Base-by-base conservation (phyloP, 2,797 vertebrate species). In the Smutsia temminckii region DNA sequence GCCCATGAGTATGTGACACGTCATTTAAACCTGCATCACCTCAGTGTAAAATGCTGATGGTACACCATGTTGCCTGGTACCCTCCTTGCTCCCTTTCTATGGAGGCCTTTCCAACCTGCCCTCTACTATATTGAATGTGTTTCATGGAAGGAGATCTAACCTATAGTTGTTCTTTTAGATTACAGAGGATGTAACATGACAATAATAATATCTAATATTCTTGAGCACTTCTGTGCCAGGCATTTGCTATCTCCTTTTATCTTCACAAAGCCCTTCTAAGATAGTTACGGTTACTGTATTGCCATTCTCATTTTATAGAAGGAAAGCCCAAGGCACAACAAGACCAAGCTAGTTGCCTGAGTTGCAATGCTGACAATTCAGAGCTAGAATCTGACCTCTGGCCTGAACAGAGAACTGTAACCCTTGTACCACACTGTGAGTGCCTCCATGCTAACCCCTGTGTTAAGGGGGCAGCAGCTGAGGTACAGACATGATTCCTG, bases 61-160 rank as follows among this genome's bases (percentile, higher is more conserved):
- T 17, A 2, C 17, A 8, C 21, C 10, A 0, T 13, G 3, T 13
- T 12, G 37, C 40, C 4, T 12, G 2, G 2, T 23, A 8, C 21
- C 1, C 61, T 32, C 55, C 27, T 68, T 40, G 37, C n/a, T 63
- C 53, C 27, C 11, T 79, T 75, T 66, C 32, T 61, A 1, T 9
- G 8, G 29, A n/a, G 12, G 8, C 34, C 18, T 80, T 27, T 29
- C 5, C 12, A 6, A 1, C 3, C 10, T n/a, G 17, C 8, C 23
- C 51, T 49, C 61, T 13, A 3, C 20, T 40, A 23, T 20, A 34
- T 34, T 13, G 34, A 53, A 23, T 25, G 5, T 9, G 16, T 77
- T 79, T 69, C 55, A 5, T 9, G 49, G 79, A 97, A 89, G 25
- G 49, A 84, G 27, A 21, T n/a, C 8, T 4, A 78, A 34, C 8